Base-by-base conservation (phyloP, 2,888 invertebrate genomes). In the Andrena haemorrhoa region DNA sequence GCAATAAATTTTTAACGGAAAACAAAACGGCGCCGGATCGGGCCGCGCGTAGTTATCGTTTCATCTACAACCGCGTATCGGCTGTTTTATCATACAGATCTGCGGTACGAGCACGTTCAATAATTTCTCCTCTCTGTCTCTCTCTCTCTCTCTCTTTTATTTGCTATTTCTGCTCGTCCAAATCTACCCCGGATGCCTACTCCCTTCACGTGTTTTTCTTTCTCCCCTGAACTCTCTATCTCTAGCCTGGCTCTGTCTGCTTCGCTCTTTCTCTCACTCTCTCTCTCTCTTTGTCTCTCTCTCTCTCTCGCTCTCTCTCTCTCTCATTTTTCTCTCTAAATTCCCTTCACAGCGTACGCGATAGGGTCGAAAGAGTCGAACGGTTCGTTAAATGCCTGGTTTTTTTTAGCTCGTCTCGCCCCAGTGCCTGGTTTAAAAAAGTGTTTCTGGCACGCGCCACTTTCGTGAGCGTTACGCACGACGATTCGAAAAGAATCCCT, bases 351-450 rank as follows among this genome's bases (percentile, higher is more conserved):
- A 65, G 70, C 65, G 70, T 66, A 53, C 82, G 78, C 88, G 82
- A 86, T 60, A 83, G 83, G 79, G 75, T 86, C 72, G 79, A 89
- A 85, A 89, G 86, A 83, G 83, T 78, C 70, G 73, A 79, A 88
- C 78, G 83, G 80, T 89, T 89, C 84, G 86, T 84, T 88, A 86
- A 89, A 88, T 88, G 82, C 73, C 86, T 76, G 84, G 83, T 82
- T 82, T 84, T 78, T 85, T 86, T 82, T 82, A 79, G 65, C 75
- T 70, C 56, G 74, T 79, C 79, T 68, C 79, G 83, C 75, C 77
- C 76, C 73, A 74, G 81, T 84, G 79, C 70, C 66, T 75, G 72
- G 26, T 56, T 79, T 74, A 88, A 86, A 83, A 87, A 86, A 79
- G 85, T 72, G 72, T 86, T 88, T 88, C 83, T 74, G 80, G 76